These are phyloP conservation scores for Auanema sp. DNA, from an alignment of 2,888 invertebrate genomes.

Conservation along the genomic window DNA sequence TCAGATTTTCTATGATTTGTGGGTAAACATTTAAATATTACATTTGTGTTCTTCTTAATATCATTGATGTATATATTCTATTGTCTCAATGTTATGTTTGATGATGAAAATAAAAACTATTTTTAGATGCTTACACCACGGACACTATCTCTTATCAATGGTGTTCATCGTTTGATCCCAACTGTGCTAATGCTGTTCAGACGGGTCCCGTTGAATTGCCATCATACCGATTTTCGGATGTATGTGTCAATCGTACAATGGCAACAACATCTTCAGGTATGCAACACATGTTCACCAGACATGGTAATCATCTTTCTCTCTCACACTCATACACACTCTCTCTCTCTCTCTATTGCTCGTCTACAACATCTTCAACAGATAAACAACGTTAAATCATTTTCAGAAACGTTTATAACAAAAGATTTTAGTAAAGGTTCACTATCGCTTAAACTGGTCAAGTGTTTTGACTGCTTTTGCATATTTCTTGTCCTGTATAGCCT, in stretches of 20 bases:
- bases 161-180: constrained; percentile 35
- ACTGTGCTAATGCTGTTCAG: constrained; percentile 33
- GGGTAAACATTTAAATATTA: not conserved
- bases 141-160: constrained; percentile 45
- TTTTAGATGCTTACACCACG: constrained; percentile 90
- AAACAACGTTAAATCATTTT: not conserved
- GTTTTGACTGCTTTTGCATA: too few species aligned
- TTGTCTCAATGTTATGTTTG: not conserved
- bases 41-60: too few species aligned
- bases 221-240: constrained; percentile 39
- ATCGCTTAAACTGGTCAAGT: not conserved
- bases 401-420: not conserved
- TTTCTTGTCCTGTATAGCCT: not conserved
- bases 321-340: not conserved
- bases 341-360: too few species aligned
- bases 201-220: constrained; percentile 43
- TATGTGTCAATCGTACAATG: constrained; percentile 40
- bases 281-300: not conserved
- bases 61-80: constrained; percentile 1
- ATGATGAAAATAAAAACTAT: constrained; percentile 20
- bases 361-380: too few species aligned
- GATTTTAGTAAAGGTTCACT: not conserved
- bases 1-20: constrained; percentile 18
- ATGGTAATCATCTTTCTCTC: too few species aligned
- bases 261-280: constrained; percentile 45